Base-by-base conservation (phyloP, 2,888 invertebrate genomes). In the Andrena bicolor region DNA sequence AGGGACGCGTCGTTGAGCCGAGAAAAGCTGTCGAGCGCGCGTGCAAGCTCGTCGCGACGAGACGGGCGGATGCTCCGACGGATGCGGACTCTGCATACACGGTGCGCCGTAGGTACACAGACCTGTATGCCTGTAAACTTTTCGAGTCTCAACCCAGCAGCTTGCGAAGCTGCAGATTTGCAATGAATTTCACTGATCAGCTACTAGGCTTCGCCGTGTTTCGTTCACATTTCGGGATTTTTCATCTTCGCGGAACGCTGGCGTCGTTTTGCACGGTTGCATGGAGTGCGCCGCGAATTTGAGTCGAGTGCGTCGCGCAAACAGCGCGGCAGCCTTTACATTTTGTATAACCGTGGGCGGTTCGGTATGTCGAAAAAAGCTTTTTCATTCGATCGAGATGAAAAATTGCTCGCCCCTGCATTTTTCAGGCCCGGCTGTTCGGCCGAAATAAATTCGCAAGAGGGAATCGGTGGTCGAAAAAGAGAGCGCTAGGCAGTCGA, bases 391-490 rank as follows among this genome's bases (percentile, higher is more conserved):
- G 58, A 64, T 65, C 32, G 58, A 32, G 51, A 51, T 32, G 70
- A 77, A 64, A 64, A 23, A 71, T 64, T 70, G 23, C n/a, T 41
- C 16, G 32, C 1, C 10, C 16, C n/a, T 32, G 10, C 7, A 30
- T 58, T 49, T 58, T 49, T 51, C 69, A 8, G 13, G 30, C 16
- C 16, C 48, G 65, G 2, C n/a, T 2, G 13, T 28, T 16, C 28
- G 30, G 2, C 51, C 48, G 66, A 80, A 80, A 75, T 71, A 80
- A 79, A 82, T 71, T 82, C 60, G 69, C 51, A 58, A 71, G 56
- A 56, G 69, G 65, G 56, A 82, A 80, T 75, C 80, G 71, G 63
- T 58, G 53, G 48, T 66, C 41, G 51, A 69, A 72, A 72, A 51
- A 35, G 10, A 32, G 73, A 56, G 30, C 4, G 58, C 13, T 28